Evolutionary conservation across 2,888 invertebrate species (phyloP), one percentile per base, ranked within the genome.

Genomic region (Rhyacophila evoluta): DNA sequence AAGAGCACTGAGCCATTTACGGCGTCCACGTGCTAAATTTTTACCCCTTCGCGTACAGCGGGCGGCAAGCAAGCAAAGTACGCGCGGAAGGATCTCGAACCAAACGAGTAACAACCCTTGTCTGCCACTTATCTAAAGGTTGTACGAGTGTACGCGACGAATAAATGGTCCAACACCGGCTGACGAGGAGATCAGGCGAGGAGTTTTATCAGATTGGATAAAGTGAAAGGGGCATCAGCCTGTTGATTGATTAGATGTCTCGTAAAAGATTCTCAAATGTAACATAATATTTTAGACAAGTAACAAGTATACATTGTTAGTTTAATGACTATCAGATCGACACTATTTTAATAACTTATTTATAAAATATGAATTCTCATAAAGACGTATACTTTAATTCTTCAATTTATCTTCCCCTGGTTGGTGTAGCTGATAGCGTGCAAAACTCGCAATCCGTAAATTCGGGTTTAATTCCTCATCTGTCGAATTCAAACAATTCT

Each of bases 101-200:
- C 55, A 55, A 25, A 25, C 55, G 55, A 55, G 55, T 55, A 55
- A 55, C 55, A 55, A 55, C 55, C 55, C 25, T 55, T 55, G 55
- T 55, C 55, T 55, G 19, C 55, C 55, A 55, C 55, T 55, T 55
- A 55, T 55, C 55, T 55, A 55, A 55, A 19, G 55, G 55, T 10
- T 55, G 55, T 55, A 55, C 55, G 19, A 55, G 55, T 55, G 55
- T 55, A 55, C 55, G 55, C 55, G 25, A 55, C 55, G 55, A 55
- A 55, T 55, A 55, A 55, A 55, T 55, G 55, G 55, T 55, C 55
- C 55, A 10, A 19, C 25, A 19, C 6, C 6, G 55, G 19, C 15
- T 55, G 55, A 55, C 55, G 55, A 19, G 2, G 55, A 55, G 15
- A 55, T 25, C 25, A 55, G 15, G 5, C 15, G 25, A 55, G 55